Percentiles rank a stretch among this genome's conserved stretches.
Conservation (phyloP, 2,113 vertebrate genomes). For the Pogona vitticeps region DNA sequence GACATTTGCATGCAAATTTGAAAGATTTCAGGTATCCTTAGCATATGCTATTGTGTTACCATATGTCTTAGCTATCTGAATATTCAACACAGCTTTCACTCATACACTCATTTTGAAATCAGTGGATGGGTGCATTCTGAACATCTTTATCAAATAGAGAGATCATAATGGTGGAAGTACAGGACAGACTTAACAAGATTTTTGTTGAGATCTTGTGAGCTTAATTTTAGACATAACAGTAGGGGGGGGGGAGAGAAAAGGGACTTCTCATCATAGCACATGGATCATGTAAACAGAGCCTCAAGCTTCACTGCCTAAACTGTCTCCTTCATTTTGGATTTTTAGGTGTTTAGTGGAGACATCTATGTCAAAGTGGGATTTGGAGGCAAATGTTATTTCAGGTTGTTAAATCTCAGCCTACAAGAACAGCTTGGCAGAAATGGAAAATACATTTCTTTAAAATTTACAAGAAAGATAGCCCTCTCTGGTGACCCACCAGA, state of each 20-base stretch:
- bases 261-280: slow-evolving; percentile 10
- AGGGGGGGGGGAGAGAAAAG: slow-evolving; percentile 27
- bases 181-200: slow-evolving; percentile 24
- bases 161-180: not conserved
- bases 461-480: slow-evolving; percentile 50
- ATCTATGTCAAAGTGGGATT: slow-evolving; percentile 27
- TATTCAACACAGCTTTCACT: slow-evolving; percentile 34
- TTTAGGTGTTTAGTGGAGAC: slow-evolving; percentile 35
- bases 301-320: slow-evolving; percentile 28
- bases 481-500: slow-evolving; percentile 56
- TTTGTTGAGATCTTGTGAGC: slow-evolving; percentile 32
- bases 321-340: not conserved
- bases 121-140: slow-evolving; percentile 36
- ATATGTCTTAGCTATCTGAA: not conserved
- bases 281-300: slow-evolving; percentile 30
- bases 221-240: slow-evolving; percentile 23
- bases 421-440: slow-evolving; percentile 45
- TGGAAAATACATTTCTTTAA: slow-evolving; percentile 59
- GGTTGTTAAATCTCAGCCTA: slow-evolving; percentile 37
- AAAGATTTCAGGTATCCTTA: slow-evolving; percentile 34
- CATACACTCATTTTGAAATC: slow-evolving; percentile 8
- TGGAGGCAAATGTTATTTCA: slow-evolving; percentile 47
- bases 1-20: not conserved
- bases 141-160: rapidly evolving
- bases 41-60: not conserved